Percentiles rank a stretch among this genome's conserved stretches.
phyloP scores from a whole-genome alignment of 2,797 vertebrate species.

The Epinephelus malabaricus region DNA sequence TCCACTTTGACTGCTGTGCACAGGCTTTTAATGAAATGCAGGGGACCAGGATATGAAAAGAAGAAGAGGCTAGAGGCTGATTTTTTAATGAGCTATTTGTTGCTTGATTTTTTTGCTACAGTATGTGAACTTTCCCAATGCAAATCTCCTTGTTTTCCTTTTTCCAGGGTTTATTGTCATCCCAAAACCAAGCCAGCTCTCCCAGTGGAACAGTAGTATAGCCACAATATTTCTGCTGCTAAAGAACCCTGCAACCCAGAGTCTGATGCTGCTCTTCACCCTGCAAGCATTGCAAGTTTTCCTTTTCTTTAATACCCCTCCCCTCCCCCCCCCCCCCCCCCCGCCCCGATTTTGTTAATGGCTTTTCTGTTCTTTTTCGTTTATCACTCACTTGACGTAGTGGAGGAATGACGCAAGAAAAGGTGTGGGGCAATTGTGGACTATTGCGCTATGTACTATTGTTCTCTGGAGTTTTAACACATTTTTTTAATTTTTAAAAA shows the following conservation, averaged over 20 bases:
- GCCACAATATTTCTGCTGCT: constrained; percentile 91
- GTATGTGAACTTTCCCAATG: constrained; percentile 81
- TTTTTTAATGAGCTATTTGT: constrained; percentile 66
- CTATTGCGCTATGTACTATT: constrained; percentile 69
- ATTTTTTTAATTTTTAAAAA: constrained; percentile 56
- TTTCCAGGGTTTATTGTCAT: constrained; percentile 96
- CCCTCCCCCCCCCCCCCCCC: neutral
- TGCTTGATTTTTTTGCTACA: constrained; percentile 72
- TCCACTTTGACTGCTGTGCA: constrained; percentile 45
- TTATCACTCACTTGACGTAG: constrained; percentile 74
- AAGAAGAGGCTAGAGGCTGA: constrained; percentile 42
- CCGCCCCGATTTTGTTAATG: constrained; percentile 58
- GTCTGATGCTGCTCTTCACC: constrained; percentile 91
- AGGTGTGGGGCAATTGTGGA: constrained; percentile 76
- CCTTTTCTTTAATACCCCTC: constrained; percentile 69
- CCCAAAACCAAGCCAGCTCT: constrained; percentile 97
- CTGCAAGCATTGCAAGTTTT: constrained; percentile 89
- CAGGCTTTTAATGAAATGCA: constrained; percentile 48
- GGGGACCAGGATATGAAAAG: constrained; percentile 26
- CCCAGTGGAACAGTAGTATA: constrained; percentile 98
- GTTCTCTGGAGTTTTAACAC: constrained; percentile 81
- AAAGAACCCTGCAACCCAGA: constrained; percentile 90
- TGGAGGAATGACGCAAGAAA: constrained; percentile 73
- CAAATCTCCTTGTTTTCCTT: constrained; percentile 90
- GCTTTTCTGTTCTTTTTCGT: constrained; percentile 69